Evolutionary conservation across 1,140 invertebrate species (phyloP).

Genomic region (Philotrypesis tridentata): DNA sequence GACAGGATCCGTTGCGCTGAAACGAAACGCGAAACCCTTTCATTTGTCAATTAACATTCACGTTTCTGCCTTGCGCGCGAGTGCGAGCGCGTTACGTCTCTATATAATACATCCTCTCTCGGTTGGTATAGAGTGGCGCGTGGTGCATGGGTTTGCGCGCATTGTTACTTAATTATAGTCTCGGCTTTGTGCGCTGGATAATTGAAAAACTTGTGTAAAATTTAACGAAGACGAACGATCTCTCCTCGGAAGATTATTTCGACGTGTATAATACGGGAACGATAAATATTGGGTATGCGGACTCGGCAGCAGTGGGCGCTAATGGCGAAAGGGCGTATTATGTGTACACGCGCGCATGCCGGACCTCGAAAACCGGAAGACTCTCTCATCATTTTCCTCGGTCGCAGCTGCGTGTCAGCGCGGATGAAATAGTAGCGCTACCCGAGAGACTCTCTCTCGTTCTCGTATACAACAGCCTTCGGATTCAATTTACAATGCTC

Average conservation of each 20-base stretch:
- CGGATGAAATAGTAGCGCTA: conserved; percentile 59
- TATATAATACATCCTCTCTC: neutral
- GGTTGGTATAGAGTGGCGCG: neutral
- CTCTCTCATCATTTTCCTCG: conserved; percentile 56
- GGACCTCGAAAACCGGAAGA: conserved; percentile 51
- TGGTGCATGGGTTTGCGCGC: neutral
- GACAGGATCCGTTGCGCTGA: neutral
- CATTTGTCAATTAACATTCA: conserved; percentile 47
- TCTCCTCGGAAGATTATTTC: neutral
- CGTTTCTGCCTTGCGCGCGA: conserved; percentile 23
- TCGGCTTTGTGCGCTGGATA: neutral
- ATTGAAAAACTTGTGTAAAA: neutral
- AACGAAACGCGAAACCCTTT: conserved; percentile 43
- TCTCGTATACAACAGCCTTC: conserved; percentile 59
- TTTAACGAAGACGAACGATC: neutral
- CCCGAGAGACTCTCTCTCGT: conserved; percentile 45
- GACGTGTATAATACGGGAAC: neutral
- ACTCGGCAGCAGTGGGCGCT: conserved; percentile 46
- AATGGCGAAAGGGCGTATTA: conserved; percentile 54
- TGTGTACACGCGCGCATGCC: conserved; percentile 30
- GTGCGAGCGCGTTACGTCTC: conserved; percentile 20
- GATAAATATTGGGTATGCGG: neutral
- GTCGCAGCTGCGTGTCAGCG: conserved; percentile 55
- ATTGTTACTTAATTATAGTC: neutral
- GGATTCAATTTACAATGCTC: conserved; percentile 61